Percentiles rank a stretch among this genome's conserved stretches.
phyloP scores from a whole-genome alignment of 2,113 vertebrate species.

The Verasper variegatus region DNA sequence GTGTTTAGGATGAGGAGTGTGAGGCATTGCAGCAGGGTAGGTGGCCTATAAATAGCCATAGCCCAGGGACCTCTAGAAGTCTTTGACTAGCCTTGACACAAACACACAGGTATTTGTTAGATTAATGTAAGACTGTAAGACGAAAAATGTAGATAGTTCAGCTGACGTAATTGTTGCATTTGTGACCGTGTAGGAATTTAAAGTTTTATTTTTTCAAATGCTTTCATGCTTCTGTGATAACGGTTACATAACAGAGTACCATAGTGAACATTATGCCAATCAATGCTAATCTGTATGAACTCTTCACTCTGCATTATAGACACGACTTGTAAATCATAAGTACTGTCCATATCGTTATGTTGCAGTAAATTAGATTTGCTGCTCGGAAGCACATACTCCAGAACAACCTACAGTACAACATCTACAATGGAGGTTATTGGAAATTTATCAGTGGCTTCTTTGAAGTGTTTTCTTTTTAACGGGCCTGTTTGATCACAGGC shows the following conservation, averaged over 20 bases:
- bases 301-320: conserved; percentile 21
- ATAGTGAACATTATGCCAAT: conserved; percentile 15
- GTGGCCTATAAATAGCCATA: conserved; percentile 71
- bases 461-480: conserved; percentile 59
- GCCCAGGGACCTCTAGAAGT: conserved; percentile 61
- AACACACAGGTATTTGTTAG: not conserved
- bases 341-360: conserved; percentile 41
- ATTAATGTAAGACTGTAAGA: not conserved
- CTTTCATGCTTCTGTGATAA: not conserved
- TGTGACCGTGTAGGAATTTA: not conserved
- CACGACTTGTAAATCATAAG: conserved; percentile 45
- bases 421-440: conserved; percentile 67
- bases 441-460: conserved; percentile 70
- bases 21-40: conserved; percentile 65
- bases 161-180: conserved; percentile 4
- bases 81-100: conserved; percentile 64
- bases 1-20: conserved; percentile 56
- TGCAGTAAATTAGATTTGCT: conserved; percentile 46
- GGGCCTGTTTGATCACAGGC: conserved; percentile 64
- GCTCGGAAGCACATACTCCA: conserved; percentile 58
- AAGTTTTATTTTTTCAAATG: conserved; percentile 6
- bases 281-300: conserved; percentile 17
- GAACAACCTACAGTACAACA: conserved; percentile 46
- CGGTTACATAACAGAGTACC: conserved; percentile 13
- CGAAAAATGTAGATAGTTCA: not conserved